Evolutionary conservation across 2,888 invertebrate species (phyloP).

Genomic region (Atherix ibis): DNA sequence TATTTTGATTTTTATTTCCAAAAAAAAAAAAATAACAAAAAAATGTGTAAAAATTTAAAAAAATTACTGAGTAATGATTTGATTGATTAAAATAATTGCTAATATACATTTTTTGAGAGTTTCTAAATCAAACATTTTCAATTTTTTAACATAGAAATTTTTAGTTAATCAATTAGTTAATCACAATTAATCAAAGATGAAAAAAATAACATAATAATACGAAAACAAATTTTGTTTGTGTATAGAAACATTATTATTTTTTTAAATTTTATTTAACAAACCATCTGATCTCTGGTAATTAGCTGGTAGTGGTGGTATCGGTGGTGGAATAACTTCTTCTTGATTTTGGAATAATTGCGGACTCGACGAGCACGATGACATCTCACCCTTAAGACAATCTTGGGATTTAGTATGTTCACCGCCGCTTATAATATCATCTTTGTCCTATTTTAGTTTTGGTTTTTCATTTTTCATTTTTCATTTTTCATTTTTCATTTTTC

Average conservation of each 20-base stretch:
- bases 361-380: slow-evolving; percentile 21
- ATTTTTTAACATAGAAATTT: too few species aligned
- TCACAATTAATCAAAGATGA: slow-evolving; percentile 12
- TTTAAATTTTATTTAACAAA: slow-evolving; percentile 18
- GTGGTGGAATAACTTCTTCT: slow-evolving; percentile 45
- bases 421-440: slow-evolving; percentile 6
- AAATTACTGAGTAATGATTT: too few species aligned
- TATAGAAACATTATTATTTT: neutral
- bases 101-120: too few species aligned
- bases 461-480: neutral
- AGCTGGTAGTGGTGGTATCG: slow-evolving; percentile 47
- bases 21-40: too few species aligned
- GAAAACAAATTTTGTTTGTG: neutral
- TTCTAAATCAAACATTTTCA: too few species aligned
- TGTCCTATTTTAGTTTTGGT: slow-evolving; percentile 9
- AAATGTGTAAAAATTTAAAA: too few species aligned
- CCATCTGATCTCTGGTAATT: slow-evolving; percentile 40
- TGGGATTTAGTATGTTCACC: slow-evolving; percentile 22
- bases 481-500: neutral
- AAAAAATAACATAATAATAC: slow-evolving; percentile 1
- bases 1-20: too few species aligned
- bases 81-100: too few species aligned
- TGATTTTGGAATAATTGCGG: slow-evolving; percentile 23
- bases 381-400: slow-evolving; percentile 17
- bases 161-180: neutral